Evolutionary conservation across 2,113 vertebrate genomes (phyloP), one percentile per base, ranked within the genome.

Genomic region (Podilymbus podiceps): DNA sequence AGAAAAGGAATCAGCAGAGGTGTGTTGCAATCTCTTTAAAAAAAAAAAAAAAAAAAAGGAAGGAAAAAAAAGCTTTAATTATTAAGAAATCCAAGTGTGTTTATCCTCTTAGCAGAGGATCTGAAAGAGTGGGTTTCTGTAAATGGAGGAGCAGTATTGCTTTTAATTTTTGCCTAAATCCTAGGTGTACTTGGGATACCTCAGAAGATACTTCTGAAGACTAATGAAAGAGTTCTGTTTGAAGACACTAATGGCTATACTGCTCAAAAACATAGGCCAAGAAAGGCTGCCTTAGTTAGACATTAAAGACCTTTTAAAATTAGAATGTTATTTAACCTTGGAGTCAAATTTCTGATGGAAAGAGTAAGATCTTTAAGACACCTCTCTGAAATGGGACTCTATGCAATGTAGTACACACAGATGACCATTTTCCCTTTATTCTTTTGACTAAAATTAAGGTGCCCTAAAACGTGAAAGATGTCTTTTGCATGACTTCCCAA

Each of bases 401-500:
- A 42, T 2, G 0, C 8, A 72, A 33, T 33, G 22, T 15, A 31
- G 9, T 25, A 73, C 33, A 46, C 16, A 49, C 0, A 8, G 59
- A 73, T 31, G 11, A 16, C 46, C 1, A 0, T 69, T 81, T 71
- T 18, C 2, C 6, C 5, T 4, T 47, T 64, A 80, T 83, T 42
- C 25, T 30, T 71, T 56, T 67, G 20, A 25, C 9, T 63, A 52
- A 79, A 67, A 68, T 44, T 72, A 62, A 89, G 27, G 15, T 38
- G 25, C 10, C 30, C 59, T 81, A 84, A 89, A 83, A 56, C 24
- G 8, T 56, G 14, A 71, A 74, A 95, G 33, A 3, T 10, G 22
- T 89, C 60, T 74, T n/a, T 72, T 86, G 18, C 47, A 84, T 59
- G 38, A 63, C 8, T 95, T 90, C 8, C 12, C 21, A 50, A 42